These are phyloP conservation scores for Amphiprion percula DNA, from an alignment of 2,113 vertebrate species.

Conservation along the genomic window DNA sequence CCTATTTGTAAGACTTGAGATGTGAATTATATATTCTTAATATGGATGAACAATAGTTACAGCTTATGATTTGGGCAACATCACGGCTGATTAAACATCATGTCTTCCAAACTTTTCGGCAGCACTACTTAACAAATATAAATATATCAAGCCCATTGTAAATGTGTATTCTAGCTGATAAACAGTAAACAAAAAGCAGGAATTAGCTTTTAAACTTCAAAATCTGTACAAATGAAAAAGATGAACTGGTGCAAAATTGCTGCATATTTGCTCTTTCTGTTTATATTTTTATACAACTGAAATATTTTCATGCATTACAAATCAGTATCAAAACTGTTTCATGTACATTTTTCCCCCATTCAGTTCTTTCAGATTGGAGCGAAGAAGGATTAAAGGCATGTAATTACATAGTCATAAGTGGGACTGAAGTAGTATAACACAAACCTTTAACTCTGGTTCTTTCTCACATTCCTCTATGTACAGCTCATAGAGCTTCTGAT, in stretches of 20 bases:
- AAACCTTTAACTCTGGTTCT: constrained; percentile 98
- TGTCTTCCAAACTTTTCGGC: not conserved
- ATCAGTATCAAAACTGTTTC: not conserved
- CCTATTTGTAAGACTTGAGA: not conserved
- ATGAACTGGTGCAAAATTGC: not conserved
- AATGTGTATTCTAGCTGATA: not conserved
- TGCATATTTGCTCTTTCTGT: not conserved
- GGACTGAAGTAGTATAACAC: constrained; percentile 25
- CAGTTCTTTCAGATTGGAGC: not conserved
- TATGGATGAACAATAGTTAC: not conserved
- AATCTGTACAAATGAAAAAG: no score
- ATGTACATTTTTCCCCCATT: not conserved
- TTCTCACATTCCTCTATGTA: constrained; percentile 99
- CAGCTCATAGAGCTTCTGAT: constrained; percentile 98
- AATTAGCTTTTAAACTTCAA: no score
- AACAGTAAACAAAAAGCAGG: not conserved
- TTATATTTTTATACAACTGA: not conserved
- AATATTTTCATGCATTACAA: not conserved
- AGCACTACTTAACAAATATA: not conserved
- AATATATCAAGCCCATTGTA: not conserved
- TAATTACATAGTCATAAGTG: constrained; percentile 21
- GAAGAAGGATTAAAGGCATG: not conserved
- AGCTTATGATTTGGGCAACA: not conserved
- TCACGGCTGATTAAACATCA: not conserved
- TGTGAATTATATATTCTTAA: not conserved